phyloP scores from a whole-genome alignment of 1,140 invertebrate genomes.

The Drosophila simulans region DNA sequence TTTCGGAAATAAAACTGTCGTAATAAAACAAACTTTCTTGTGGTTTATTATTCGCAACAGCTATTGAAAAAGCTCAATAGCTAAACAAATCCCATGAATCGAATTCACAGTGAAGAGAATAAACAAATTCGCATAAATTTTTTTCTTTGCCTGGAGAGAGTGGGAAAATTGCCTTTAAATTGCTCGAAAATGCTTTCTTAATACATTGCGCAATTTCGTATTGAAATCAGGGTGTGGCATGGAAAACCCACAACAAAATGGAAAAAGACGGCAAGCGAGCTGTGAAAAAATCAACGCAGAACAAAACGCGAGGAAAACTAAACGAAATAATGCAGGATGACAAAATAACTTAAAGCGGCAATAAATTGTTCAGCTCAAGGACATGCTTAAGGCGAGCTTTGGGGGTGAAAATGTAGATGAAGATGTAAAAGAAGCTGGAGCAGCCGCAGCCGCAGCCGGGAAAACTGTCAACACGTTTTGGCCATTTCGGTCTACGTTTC shows the following conservation, averaged over 20 bases:
- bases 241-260: too few relatives aligned
- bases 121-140: conserved; percentile 52
- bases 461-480: conserved; percentile 66
- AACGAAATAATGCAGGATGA: conserved; percentile 65
- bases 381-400: conserved; percentile 51
- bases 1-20: too few relatives aligned
- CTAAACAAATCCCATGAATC: conserved; percentile 2
- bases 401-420: neutral
- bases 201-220: conserved; percentile 61
- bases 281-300: conserved; percentile 7
- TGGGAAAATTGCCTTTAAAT: conserved; percentile 56
- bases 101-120: conserved; percentile 14
- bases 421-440: conserved; percentile 5
- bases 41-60: too few relatives aligned
- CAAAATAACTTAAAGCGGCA: conserved; percentile 65
- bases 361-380: conserved; percentile 66
- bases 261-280: neutral
- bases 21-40: too few relatives aligned
- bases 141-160: neutral
- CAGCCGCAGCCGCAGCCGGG: conserved; percentile 14
- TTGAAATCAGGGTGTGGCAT: conserved; percentile 47
- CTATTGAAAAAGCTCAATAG: too few relatives aligned
- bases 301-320: conserved; percentile 24
- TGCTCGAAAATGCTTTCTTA: conserved; percentile 64
- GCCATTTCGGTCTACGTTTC: conserved; percentile 50